A percentile compares a stretch with the other conserved stretches of the same genome.
phyloP scores from a whole-genome alignment of 2,888 invertebrate genomes.

The Neuroscelio doddi region DNA sequence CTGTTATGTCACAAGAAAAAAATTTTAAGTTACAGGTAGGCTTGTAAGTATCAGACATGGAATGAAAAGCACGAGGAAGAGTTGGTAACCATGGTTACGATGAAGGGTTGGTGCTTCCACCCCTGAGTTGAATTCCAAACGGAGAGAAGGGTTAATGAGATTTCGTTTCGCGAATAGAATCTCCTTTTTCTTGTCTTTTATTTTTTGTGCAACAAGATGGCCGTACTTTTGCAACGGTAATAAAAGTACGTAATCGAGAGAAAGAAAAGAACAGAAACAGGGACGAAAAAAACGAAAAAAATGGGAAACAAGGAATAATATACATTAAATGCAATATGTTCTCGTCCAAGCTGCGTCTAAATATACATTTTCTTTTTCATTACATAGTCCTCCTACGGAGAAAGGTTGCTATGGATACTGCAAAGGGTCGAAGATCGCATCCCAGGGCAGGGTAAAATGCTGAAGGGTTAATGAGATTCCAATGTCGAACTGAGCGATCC shows the following conservation, averaged over 20 bases:
- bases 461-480: slow-evolving; percentile 52
- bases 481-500: slow-evolving; percentile 36
- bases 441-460: slow-evolving; percentile 23
- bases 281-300: not conserved
- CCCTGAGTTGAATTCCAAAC: slow-evolving; percentile 40
- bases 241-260: slow-evolving; percentile 24
- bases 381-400: slow-evolving; percentile 39
- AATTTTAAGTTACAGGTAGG: slow-evolving; percentile 23
- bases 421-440: slow-evolving; percentile 47
- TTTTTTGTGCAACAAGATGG: slow-evolving; percentile 45
- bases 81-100: slow-evolving; percentile 48
- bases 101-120: slow-evolving; percentile 48
- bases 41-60: slow-evolving; percentile 32
- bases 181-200: slow-evolving; percentile 43
- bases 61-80: slow-evolving; percentile 44
- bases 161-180: slow-evolving; percentile 50
- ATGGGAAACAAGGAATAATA: slow-evolving; percentile 6
- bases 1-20: not conserved
- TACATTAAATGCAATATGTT: slow-evolving; percentile 7
- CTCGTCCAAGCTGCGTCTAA: slow-evolving; percentile 7
- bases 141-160: slow-evolving; percentile 49
- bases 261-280: slow-evolving; percentile 13
- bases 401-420: slow-evolving; percentile 47
- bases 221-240: slow-evolving; percentile 37
- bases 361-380: slow-evolving; percentile 41